A percentile compares a stretch with the other conserved stretches of the same genome.
Evolutionary conservation across 2,797 vertebrate genomes (phyloP).

Genomic region (Takifugu ocellatus): DNA sequence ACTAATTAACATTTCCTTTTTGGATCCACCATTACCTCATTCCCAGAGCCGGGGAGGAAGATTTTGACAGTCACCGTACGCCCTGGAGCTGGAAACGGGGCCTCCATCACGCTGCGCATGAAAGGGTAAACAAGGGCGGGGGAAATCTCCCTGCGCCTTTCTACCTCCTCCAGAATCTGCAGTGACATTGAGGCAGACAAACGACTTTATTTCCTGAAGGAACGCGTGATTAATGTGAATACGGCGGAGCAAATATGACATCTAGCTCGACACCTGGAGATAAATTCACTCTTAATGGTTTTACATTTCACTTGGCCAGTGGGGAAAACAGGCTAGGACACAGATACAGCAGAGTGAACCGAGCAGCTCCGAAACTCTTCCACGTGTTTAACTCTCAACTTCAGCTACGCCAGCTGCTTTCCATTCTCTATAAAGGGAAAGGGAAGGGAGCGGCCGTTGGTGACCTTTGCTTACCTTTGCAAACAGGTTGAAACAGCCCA

Average conservation of each 20-base stretch:
- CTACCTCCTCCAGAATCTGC: conserved; percentile 95
- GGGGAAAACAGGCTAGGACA: conserved; percentile 23
- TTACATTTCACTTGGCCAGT: conserved; percentile 4
- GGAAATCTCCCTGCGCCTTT: conserved; percentile 90
- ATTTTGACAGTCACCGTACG: conserved; percentile 90
- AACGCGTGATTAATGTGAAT: background rate
- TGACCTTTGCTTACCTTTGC: conserved; percentile 85
- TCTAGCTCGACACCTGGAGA: conserved; percentile 4
- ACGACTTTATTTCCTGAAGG: conserved; percentile 3
- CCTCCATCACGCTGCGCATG: conserved; percentile 97
- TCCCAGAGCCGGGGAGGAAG: conserved; percentile 91
- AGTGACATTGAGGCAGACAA: conserved; percentile 19
- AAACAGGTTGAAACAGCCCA: conserved; percentile 98
- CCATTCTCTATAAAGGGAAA: conserved; percentile 8
- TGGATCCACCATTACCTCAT: conserved; percentile 78
- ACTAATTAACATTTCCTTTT: conserved; percentile 54
- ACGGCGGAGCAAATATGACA: background rate
- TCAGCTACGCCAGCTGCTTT: conserved; percentile 15
- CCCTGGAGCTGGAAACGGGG: conserved; percentile 94
- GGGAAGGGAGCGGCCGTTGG: background rate
- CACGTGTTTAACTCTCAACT: conserved; percentile 27
- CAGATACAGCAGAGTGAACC: conserved; percentile 6
- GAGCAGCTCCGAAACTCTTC: conserved; percentile 18
- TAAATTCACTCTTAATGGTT: conserved; percentile 3
- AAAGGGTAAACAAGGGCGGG: conserved; percentile 91